Base-by-base conservation (phyloP, 2,113 vertebrate genomes). In the Petrocephalus zakoni region DNA sequence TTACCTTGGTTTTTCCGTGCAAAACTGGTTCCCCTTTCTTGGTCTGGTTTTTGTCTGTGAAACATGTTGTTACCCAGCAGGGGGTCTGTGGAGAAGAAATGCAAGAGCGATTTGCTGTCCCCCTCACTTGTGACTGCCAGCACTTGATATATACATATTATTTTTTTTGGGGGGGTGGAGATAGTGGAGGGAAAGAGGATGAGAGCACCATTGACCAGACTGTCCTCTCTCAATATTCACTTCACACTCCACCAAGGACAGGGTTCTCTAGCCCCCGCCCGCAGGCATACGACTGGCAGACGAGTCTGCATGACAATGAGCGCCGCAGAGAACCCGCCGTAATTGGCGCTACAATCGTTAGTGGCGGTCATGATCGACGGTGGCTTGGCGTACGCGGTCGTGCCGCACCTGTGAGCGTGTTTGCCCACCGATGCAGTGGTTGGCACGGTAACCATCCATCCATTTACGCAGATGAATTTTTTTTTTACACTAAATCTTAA, bases 281-380 rank as follows among this genome's bases (percentile, higher is more conserved):
- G 58, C 46, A 82, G 21, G 83, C 89, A 56, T 29, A 61, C 34
- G 15, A 21, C 34, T 19, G 58, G 13, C 61, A 37, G 89, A 42
- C 89, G 68, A 90, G 87, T 87, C 88, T 29, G 29, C 87, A 88
- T 89, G 88, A 88, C 88, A 93, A 92, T 89, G 89, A 90, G 89
- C 87, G 87, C 89, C 87, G 87, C 81, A 88, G 89, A 90, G 90
- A 91, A 89, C 88, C 91, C 89, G 82, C 89, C 90, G 87, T 93
- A 92, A 93, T 90, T 93, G 91, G 89, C 89, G 55, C 87, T 89
- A 90, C 88, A 90, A 93, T 93, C 90, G 91, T 93, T 93, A 93
- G 90, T 92, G 92, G 89, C 91, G 92, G 91, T 93, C 91, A 92
- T 92, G 91, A 92, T 90, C 87, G 92, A 91, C 89, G 10, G n/a